Conservation (phyloP, 2,888 invertebrate genomes). For the Drosophila neotestacea region DNA sequence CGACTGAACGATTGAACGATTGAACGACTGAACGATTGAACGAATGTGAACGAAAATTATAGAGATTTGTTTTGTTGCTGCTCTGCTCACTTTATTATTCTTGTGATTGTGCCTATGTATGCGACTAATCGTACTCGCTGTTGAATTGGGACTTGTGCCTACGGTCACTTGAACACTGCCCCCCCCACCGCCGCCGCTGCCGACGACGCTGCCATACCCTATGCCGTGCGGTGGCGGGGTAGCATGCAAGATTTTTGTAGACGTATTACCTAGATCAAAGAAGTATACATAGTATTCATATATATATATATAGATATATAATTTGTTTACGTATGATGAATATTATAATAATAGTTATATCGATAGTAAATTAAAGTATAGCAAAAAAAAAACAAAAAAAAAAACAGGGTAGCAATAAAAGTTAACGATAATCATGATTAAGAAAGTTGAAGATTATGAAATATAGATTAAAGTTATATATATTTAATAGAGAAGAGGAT, state of each 20-base stretch:
- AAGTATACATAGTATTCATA: constrained; percentile 68
- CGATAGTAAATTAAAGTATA: constrained; percentile 10
- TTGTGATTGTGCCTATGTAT: constrained; percentile 84
- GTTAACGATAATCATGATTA: background rate
- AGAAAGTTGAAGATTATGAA: background rate
- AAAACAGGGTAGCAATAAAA: background rate
- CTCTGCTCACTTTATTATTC: constrained; percentile 84
- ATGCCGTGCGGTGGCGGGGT: constrained; percentile 82
- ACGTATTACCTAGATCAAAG: constrained; percentile 89
- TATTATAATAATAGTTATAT: constrained; percentile 25
- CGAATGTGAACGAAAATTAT: constrained; percentile 39
- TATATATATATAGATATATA: constrained; percentile 51
- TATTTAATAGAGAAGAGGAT: background rate
- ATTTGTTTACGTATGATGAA: constrained; percentile 28
- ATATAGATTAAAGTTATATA: background rate
- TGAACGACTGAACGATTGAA: constrained; percentile 39
- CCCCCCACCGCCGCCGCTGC: constrained; percentile 66
- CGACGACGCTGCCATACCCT: constrained; percentile 72
- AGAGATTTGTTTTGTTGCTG: constrained; percentile 51
- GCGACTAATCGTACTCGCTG: constrained; percentile 85
- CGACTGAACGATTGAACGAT: constrained; percentile 19
- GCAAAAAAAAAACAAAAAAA: background rate
- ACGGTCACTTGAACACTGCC: constrained; percentile 85
- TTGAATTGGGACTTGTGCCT: constrained; percentile 84
- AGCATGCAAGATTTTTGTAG: constrained; percentile 92